phyloP scores from a whole-genome alignment of 2,797 vertebrate genomes.

The Eremophila alpestris region DNA sequence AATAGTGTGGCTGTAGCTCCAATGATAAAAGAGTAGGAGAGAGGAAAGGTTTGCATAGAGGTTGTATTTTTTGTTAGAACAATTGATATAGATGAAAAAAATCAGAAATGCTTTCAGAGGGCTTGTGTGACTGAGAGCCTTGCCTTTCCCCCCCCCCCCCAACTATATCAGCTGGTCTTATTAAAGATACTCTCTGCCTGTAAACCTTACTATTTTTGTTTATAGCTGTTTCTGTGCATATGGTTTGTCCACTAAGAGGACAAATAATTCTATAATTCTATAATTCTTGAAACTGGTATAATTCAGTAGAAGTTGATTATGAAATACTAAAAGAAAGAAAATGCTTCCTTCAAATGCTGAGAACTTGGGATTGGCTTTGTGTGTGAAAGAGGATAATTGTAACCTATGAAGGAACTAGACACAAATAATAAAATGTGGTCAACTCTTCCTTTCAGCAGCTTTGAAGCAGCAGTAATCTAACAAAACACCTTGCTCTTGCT shows the following conservation, averaged over 20 bases:
- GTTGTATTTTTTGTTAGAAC: slow-evolving; percentile 25
- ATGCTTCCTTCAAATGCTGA: neutral
- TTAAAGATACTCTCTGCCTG: neutral
- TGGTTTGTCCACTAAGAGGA: neutral
- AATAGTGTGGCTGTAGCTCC: neutral
- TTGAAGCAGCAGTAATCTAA: slow-evolving; percentile 60
- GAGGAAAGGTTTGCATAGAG: neutral
- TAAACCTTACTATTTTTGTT: neutral
- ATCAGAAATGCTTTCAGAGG: neutral
- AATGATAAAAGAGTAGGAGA: neutral
- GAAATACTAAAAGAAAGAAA: neutral
- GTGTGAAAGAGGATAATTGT: slow-evolving; percentile 1
- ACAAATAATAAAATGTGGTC: neutral
- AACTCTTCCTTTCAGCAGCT: slow-evolving; percentile 31
- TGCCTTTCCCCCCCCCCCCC: fast-evolving
- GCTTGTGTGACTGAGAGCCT: neutral
- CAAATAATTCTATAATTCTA: neutral
- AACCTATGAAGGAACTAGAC: neutral
- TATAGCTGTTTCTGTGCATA: neutral
- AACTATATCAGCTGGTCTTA: neutral
- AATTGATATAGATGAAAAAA: neutral
- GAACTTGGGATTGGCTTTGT: neutral
- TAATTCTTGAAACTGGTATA: neutral
- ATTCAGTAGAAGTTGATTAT: neutral
- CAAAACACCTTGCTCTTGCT: slow-evolving; percentile 32